Percentiles rank a stretch among this genome's conserved stretches.
Evolutionary conservation across 1,140 invertebrate genomes (phyloP).

Genomic region (Caenorhabditis inopinata): DNA sequence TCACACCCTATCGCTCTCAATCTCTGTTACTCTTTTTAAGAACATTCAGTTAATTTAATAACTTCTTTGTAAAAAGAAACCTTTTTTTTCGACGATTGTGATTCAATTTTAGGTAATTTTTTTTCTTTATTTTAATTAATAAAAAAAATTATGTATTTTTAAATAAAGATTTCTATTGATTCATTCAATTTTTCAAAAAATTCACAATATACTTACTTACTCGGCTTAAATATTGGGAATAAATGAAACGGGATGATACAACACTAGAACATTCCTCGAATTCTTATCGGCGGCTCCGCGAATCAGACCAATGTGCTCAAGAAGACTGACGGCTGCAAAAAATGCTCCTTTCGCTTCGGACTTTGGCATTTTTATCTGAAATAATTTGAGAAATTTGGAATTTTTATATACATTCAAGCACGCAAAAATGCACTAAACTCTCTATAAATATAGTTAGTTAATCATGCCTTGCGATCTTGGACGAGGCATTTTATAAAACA

Average conservation of each 20-base stretch:
- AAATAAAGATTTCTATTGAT: neutral
- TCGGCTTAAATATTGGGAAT: neutral
- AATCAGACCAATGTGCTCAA: constrained; percentile 6
- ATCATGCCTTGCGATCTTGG: no score
- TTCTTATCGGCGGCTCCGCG: neutral
- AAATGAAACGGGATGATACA: constrained; percentile 5
- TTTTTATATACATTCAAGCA: no score
- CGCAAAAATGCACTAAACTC: no score
- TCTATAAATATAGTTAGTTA: no score
- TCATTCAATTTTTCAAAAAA: neutral
- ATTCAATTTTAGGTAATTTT: neutral
- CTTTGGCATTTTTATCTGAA: neutral
- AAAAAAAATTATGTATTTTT: neutral
- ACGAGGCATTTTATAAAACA: no score
- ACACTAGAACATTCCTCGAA: neutral
- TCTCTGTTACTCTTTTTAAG: no score
- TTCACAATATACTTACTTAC: no score
- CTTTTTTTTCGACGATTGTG: neutral
- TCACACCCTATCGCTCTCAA: no score
- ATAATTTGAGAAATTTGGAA: no score
- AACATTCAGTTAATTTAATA: neutral
- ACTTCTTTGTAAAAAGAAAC: no score
- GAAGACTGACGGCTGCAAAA: neutral
- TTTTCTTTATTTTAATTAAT: neutral
- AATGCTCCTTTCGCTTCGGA: neutral